These are phyloP conservation scores for Tenrec ecaudatus DNA, from an alignment of 2,113 vertebrate species.

Conservation along the genomic window DNA sequence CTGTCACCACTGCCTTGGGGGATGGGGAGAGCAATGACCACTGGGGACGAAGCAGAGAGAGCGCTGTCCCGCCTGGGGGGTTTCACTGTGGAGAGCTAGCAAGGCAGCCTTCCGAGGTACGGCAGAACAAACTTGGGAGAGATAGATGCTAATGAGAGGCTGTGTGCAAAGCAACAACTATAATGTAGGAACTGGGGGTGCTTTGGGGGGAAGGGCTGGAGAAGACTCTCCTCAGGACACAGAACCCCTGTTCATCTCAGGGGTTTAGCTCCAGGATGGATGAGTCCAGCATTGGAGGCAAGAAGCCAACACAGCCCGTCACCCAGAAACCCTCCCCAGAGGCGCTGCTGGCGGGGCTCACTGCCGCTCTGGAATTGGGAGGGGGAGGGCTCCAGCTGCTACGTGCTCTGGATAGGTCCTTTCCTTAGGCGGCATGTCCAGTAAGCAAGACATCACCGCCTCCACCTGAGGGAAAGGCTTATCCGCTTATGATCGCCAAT, in stretches of 20 bases:
- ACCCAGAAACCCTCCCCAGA: background rate
- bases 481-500: background rate
- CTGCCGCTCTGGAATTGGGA: background rate
- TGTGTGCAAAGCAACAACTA: background rate
- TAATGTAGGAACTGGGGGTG: background rate
- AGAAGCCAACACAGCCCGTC: constrained; percentile 19
- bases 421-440: background rate
- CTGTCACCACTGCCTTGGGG: background rate
- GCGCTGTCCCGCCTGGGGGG: rapidly evolving
- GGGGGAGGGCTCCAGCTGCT: background rate
- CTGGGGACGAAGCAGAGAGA: background rate
- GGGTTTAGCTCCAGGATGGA: background rate
- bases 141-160: background rate
- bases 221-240: constrained; percentile 48
- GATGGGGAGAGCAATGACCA: background rate
- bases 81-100: background rate
- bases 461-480: background rate
- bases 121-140: background rate
- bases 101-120: background rate
- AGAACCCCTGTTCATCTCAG: background rate
- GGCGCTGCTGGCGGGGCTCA: background rate
- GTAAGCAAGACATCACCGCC: background rate
- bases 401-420: background rate
- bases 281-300: constrained; percentile 38
- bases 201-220: too few relatives aligned